Evolutionary conservation across 37 sponge, comb jelly and placozoan genomes (phyloP).

Genomic region (Aplysina aerophoba): DNA sequence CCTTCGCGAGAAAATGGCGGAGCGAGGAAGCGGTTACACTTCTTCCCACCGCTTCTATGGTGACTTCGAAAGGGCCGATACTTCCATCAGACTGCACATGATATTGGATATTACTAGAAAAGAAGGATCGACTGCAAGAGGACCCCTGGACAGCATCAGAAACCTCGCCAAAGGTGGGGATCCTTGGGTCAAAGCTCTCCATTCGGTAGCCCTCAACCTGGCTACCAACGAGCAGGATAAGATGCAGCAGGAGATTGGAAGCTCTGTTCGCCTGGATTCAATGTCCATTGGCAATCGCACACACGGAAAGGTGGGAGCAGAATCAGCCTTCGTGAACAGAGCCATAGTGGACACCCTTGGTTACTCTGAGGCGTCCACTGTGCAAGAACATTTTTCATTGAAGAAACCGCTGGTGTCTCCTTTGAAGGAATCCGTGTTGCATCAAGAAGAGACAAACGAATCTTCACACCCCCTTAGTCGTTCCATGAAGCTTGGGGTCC

Average conservation of each 20-base stretch:
- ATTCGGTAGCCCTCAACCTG: slow-evolving; percentile 7
- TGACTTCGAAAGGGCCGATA: slow-evolving; percentile 15
- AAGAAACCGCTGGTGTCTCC: slow-evolving; percentile 5
- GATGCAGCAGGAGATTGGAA: slow-evolving; percentile 4
- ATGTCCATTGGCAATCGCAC: slow-evolving; percentile 8
- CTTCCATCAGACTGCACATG: slow-evolving; percentile 15
- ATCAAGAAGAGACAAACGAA: neutral
- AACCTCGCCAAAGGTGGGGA: slow-evolving; percentile 15
- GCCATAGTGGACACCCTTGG: neutral
- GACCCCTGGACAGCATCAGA: neutral
- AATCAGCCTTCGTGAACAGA: slow-evolving; percentile 14
- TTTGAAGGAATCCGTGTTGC: slow-evolving; percentile 9
- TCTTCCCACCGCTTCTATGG: slow-evolving; percentile 18
- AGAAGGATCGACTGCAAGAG: neutral
- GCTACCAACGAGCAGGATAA: neutral
- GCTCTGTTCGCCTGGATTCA: neutral
- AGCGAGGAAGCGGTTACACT: slow-evolving; percentile 23
- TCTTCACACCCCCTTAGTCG: slow-evolving; percentile 7
- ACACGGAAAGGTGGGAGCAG: slow-evolving; percentile 12
- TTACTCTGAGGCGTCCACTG: neutral
- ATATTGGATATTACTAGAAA: slow-evolving; percentile 18
- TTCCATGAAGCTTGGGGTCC: neutral
- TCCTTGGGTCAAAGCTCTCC: slow-evolving; percentile 8
- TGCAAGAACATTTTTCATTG: slow-evolving; percentile 2
- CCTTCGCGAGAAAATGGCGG: slow-evolving; percentile 10